phyloP scores from a whole-genome alignment of 2,888 invertebrate genomes.

The Diloba caeruleocephala region DNA sequence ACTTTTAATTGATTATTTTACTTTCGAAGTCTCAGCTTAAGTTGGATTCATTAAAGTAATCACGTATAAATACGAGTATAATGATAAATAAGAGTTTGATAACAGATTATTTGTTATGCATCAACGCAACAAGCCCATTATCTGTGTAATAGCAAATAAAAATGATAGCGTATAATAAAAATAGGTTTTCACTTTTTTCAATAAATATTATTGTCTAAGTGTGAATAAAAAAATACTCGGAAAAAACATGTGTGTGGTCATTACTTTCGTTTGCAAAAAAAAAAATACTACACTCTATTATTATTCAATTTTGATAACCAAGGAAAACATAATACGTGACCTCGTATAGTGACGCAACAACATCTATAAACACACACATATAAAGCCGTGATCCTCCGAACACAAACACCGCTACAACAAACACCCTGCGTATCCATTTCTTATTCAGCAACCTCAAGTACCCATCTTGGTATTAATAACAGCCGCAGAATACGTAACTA shows the following conservation, averaged over 20 bases:
- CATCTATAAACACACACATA: conserved; percentile 6
- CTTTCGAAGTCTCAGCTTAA: not conserved
- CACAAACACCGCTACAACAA: conserved; percentile 34
- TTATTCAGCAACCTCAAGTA: conserved; percentile 48
- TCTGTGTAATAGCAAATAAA: too few relatives aligned
- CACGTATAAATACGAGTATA: not conserved
- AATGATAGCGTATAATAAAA: too few relatives aligned
- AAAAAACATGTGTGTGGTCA: too few relatives aligned
- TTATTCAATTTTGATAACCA: conserved; percentile 2
- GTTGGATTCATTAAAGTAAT: not conserved
- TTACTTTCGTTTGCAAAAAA: too few relatives aligned
- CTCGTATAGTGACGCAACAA: conserved; percentile 13
- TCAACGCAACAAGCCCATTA: too few relatives aligned
- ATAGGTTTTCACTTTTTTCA: too few relatives aligned
- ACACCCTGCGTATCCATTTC: conserved; percentile 42
- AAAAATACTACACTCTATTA: too few relatives aligned
- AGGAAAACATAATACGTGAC: conserved; percentile 9
- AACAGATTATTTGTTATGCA: too few relatives aligned
- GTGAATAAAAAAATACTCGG: too few relatives aligned
- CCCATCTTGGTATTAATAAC: conserved; percentile 51
- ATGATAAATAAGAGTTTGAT: not conserved
- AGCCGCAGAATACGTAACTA: conserved; percentile 53
- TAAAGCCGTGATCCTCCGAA: conserved; percentile 23
- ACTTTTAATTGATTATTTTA: not conserved
- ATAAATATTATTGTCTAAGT: too few relatives aligned